Base-by-base conservation (phyloP, 1,140 invertebrate genomes). In the Yoshiicerus persimilis region DNA sequence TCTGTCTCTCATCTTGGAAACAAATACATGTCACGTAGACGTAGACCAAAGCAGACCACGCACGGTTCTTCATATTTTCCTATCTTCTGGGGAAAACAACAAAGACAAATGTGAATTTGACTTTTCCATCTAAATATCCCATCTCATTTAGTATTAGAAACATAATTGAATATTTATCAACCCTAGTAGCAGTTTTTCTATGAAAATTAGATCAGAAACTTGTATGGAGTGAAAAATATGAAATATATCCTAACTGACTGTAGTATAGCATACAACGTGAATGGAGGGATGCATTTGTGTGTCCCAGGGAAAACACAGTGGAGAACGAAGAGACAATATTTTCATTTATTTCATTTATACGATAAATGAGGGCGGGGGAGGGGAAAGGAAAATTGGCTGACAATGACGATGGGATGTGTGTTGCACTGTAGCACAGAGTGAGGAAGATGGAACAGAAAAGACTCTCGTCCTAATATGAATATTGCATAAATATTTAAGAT, bases 401-500 rank as follows among this genome's bases (percentile, higher is more conserved):
- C 30, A 80, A 80, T 80, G 75, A 80, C 30, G 34, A 80, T 23
- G 75, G 25, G 62, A 9, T 3, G 10, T n/a, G 3, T 66, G 25
- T 1, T 66, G 62, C 2, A 66, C 2, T 1, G n/a, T n/a, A 4
- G 62, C n/a, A 66, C 25, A 25, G 2, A 2, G 10, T 66, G 25
- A 66, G 9, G 8, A 32, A 16, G 70, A 36, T 27, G 66, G 30
- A 70, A 27, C 30, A 30, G 75, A 38, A 75, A 34, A 75, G 70
- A 34, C 23, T 66, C 8, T n/a, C 13, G 62, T 66, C 5, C 25
- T 13, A 80, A 80, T 80, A 80, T 80, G 75, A 80, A 80, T 80
- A 80, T 80, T 80, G 75, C 75, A 80, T 80, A 80, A 80, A 80
- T 80, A 80, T 80, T 80, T 80, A 80, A 80, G 75, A 80, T 80